These are phyloP conservation scores for Eupeodes latifasciatus DNA, from an alignment of 2,888 invertebrate species.

Conservation along the genomic window DNA sequence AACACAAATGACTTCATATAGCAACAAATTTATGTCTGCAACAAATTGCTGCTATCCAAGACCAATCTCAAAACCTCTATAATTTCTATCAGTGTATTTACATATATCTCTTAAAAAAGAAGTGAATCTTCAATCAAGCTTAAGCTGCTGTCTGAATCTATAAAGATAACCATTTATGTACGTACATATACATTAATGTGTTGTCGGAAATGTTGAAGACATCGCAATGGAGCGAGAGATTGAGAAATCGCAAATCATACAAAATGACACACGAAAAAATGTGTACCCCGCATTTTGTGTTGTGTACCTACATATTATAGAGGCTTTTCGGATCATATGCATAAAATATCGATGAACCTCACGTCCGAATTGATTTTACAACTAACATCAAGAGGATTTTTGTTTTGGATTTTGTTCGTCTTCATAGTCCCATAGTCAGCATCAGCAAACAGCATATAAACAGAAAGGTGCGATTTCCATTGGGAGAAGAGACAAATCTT, in stretches of 20 bases:
- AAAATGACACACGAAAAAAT: conserved; percentile 69
- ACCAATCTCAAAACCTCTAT: not conserved
- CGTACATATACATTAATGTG: not conserved
- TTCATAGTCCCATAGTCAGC: no score
- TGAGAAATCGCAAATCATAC: conserved; percentile 76
- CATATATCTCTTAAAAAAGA: not conserved
- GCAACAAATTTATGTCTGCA: no score
- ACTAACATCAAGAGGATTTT: conserved; percentile 58
- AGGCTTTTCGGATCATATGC: conserved; percentile 59
- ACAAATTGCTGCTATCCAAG: not conserved
- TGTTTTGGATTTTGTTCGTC: not conserved
- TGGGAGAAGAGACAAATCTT: conserved; percentile 68
- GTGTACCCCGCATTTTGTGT: conserved; percentile 21
- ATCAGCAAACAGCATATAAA: not conserved
- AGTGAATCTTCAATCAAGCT: conserved; percentile 23
- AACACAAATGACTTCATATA: no score
- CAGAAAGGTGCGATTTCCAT: conserved; percentile 39
- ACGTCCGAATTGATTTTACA: conserved; percentile 76
- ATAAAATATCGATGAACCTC: conserved; percentile 74
- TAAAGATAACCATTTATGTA: conserved; percentile 18
- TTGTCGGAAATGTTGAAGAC: conserved; percentile 56
- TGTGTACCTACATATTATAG: no score
- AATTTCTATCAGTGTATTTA: not conserved
- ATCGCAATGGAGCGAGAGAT: conserved; percentile 37
- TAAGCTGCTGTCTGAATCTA: conserved; percentile 20